phyloP scores from a whole-genome alignment of 2,113 vertebrate genomes.

The Anthoscopus minutus region DNA sequence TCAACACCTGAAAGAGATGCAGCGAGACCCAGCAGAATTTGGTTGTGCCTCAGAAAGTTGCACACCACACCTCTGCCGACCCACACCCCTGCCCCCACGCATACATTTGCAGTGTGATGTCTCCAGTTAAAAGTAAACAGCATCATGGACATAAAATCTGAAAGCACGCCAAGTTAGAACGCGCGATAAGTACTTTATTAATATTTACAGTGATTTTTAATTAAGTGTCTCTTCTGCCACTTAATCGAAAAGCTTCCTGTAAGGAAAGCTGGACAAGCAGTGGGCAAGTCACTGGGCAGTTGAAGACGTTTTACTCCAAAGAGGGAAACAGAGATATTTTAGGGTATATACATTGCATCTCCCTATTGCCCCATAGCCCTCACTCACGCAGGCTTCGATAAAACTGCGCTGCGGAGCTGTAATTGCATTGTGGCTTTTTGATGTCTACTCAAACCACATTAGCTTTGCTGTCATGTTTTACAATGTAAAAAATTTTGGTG shows the following conservation, averaged over 20 bases:
- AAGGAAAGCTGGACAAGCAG: not conserved
- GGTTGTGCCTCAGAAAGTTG: not conserved
- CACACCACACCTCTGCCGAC: not conserved
- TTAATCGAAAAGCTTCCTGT: not conserved
- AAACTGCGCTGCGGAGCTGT: not conserved
- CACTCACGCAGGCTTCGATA: not conserved
- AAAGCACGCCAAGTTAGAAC: not conserved
- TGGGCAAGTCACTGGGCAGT: not conserved
- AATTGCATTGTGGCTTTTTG: slow-evolving; percentile 48
- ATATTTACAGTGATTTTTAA: not conserved
- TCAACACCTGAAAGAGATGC: not conserved
- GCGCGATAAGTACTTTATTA: not conserved
- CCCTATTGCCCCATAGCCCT: not conserved
- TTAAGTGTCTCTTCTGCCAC: not conserved
- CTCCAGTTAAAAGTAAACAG: slow-evolving; percentile 1
- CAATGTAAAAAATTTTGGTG: not conserved
- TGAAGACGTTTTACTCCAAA: not conserved
- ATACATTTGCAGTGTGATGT: not conserved
- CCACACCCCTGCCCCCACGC: rapidly evolving
- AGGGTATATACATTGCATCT: not conserved
- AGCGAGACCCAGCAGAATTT: not conserved
- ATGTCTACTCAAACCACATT: slow-evolving; percentile 43
- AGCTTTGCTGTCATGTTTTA: slow-evolving; percentile 35
- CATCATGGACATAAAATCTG: not conserved
- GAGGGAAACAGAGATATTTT: not conserved